A percentile compares a stretch with the other conserved stretches of the same genome.
These are phyloP conservation scores for Temnothorax curvispinosus DNA, from an alignment of 1,140 invertebrate genomes.

Conservation along the genomic window DNA sequence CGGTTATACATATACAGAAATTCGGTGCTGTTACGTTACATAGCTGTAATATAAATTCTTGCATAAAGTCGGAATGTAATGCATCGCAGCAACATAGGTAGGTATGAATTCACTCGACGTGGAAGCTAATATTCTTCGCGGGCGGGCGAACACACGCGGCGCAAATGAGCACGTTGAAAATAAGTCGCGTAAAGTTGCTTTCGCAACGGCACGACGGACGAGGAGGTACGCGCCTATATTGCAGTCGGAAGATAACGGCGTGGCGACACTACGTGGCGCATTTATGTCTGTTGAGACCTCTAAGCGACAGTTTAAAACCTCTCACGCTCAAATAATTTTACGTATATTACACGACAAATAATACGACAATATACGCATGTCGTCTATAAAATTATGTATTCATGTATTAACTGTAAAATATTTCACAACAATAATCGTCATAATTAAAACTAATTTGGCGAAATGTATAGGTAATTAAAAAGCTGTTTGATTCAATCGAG, in stretches of 20 bases:
- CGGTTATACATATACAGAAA: neutral
- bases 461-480: neutral
- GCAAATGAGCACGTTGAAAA: conserved; percentile 57
- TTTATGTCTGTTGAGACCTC: conserved; percentile 10
- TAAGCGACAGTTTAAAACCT: neutral
- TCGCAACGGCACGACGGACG: conserved; percentile 39
- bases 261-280: neutral
- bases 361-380: neutral
- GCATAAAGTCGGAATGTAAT: conserved; percentile 35
- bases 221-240: conserved; percentile 35
- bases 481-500: too few species aligned
- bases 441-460: neutral
- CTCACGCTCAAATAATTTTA: neutral
- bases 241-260: conserved; percentile 46
- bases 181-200: conserved; percentile 59
- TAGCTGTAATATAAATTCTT: conserved; percentile 9
- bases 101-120: conserved; percentile 42
- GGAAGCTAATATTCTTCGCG: conserved; percentile 47
- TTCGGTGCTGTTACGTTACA: neutral
- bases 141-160: conserved; percentile 20
- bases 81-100: conserved; percentile 17
- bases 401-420: neutral
- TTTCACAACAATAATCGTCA: neutral
- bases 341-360: neutral
- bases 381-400: neutral